Percentiles rank a stretch among this genome's conserved stretches.
phyloP scores from a whole-genome alignment of 2,888 invertebrate species.

The Phengaris arion region DNA sequence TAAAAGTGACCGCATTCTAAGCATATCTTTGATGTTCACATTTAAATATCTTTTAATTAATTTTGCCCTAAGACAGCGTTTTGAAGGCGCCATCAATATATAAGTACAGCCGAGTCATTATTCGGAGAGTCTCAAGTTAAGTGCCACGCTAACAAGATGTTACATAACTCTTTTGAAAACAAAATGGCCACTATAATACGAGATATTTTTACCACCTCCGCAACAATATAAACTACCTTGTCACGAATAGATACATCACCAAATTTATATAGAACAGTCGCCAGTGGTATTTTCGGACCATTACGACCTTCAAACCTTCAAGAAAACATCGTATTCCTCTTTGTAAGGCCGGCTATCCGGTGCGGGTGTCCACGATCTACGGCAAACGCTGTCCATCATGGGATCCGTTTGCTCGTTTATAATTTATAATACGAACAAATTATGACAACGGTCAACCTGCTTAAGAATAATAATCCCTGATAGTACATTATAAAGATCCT shows the following conservation, averaged over 20 bases:
- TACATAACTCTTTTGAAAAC: slow-evolving; percentile 33
- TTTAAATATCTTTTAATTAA: slow-evolving; percentile 29
- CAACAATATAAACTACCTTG: neutral
- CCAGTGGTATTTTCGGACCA: too few species aligned
- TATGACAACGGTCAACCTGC: too few species aligned
- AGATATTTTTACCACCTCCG: slow-evolving; percentile 27
- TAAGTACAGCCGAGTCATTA: slow-evolving; percentile 34
- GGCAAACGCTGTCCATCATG: too few species aligned
- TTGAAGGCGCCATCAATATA: slow-evolving; percentile 10
- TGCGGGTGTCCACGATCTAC: too few species aligned
- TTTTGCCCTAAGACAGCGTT: slow-evolving; percentile 25
- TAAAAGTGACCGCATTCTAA: neutral
- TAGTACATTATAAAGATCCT: too few species aligned
- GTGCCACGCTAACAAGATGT: slow-evolving; percentile 40
- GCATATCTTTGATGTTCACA: slow-evolving; percentile 4
- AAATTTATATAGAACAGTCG: too few species aligned
- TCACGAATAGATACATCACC: neutral
- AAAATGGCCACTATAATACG: slow-evolving; percentile 21
- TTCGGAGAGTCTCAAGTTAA: slow-evolving; percentile 35
- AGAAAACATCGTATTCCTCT: too few species aligned
- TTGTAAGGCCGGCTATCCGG: too few species aligned
- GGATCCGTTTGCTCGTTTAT: too few species aligned
- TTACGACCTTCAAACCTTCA: too few species aligned
- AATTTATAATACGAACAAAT: too few species aligned
- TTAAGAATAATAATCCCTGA: too few species aligned